phyloP scores from a whole-genome alignment of 2,888 invertebrate genomes.

The Teleogryllus oceanicus region DNA sequence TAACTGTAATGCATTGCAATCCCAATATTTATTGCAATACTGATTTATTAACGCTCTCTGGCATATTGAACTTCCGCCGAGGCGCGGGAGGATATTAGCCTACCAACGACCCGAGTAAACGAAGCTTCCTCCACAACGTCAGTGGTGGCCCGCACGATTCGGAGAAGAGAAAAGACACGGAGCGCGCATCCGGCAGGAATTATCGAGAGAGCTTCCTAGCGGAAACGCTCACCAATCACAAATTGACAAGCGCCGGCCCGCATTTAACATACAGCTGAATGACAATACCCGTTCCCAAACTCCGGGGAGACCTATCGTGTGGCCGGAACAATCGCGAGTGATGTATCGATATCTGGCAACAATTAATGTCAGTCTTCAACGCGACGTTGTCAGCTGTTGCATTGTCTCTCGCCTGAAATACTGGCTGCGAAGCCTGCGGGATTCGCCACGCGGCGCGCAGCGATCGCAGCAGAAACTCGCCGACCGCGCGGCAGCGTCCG shows the following conservation, averaged over 20 bases:
- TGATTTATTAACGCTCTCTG: not conserved
- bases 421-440: not conserved
- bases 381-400: constrained; percentile 1
- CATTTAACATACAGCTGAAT: not conserved
- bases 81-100: not conserved
- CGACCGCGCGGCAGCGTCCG: not conserved
- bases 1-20: too few species aligned
- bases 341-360: constrained; percentile 5
- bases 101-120: not conserved
- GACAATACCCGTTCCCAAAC: not conserved
- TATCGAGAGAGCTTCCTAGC: not conserved
- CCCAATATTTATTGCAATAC: not conserved
- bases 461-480: too few species aligned
- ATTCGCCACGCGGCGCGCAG: not conserved
- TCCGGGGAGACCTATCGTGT: too few species aligned
- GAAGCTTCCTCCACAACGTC: not conserved
- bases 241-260: constrained; percentile 18
- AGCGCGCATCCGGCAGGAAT: not conserved
- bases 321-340: not conserved
- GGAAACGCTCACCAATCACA: constrained; percentile 1
- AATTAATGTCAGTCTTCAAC: not conserved
- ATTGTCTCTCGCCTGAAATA: constrained; percentile 1
- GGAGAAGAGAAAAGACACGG: not conserved
- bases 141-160: not conserved
- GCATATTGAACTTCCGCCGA: not conserved